These are phyloP conservation scores for Streblospio benedicti DNA, from an alignment of 1,140 invertebrate species.

Conservation along the genomic window DNA sequence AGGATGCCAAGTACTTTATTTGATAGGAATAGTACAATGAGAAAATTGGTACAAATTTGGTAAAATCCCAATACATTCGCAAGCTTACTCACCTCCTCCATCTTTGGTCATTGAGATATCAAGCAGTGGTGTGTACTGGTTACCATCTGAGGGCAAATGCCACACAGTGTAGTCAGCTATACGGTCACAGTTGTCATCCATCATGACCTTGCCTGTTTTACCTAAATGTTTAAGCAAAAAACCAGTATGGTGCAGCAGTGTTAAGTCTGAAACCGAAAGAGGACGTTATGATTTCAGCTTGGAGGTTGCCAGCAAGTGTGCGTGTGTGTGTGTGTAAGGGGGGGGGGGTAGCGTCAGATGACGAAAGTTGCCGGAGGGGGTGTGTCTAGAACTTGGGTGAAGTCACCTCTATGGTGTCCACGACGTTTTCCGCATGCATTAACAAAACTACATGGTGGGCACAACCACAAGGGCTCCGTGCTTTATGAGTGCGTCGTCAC, in stretches of 20 bases:
- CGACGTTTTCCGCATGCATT: no score
- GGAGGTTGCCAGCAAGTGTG: neutral
- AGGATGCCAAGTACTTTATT: no score
- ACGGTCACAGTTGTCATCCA: constrained; percentile 8
- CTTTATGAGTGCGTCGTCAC: no score
- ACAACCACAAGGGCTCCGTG: no score
- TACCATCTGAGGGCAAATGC: neutral
- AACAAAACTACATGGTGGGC: no score
- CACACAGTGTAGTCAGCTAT: constrained; percentile 10
- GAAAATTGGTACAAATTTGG: no score
- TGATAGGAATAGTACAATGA: no score
- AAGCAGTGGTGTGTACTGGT: neutral
- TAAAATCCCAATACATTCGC: no score
- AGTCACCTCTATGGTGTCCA: no score
- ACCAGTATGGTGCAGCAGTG: neutral
- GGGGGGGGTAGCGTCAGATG: neutral
- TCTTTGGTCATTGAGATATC: neutral
- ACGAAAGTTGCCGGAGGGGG: neutral
- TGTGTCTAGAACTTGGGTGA: neutral
- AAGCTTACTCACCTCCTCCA: no score
- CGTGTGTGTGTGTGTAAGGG: neutral
- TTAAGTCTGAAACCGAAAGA: neutral
- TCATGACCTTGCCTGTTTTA: constrained; percentile 8
- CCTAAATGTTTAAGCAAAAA: neutral
- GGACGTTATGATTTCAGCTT: no score